Evolutionary conservation across 2,113 vertebrate genomes (phyloP), one percentile per base, ranked within the genome.

Genomic region (Amblyornis subalaris): DNA sequence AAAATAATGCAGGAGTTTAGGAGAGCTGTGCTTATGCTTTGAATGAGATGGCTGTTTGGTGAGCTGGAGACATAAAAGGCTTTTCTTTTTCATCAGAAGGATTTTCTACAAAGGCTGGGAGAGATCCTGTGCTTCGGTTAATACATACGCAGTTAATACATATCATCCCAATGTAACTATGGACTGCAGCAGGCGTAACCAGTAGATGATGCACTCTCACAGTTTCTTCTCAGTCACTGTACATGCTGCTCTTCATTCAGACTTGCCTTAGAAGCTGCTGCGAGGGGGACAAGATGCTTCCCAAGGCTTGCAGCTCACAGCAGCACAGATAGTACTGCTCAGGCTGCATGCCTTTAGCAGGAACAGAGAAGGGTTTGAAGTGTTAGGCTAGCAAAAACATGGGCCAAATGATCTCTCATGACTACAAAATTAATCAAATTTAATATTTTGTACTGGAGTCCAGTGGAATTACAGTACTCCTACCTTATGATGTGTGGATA

Each of bases 1-100:
- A 72, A 94, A 85, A 90, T 85, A 87, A 70, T 73, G 70, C 61
- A 79, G 90, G 76, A 89, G 71, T 85, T 91, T 29, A 50, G 54
- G 58, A 75, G 45, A 66, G 29, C 58, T 40, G 50, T 54, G 58
- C 58, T 66, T 47, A 62, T 51, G 38, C 29, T 80, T 94, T 38
- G 58, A 70, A 76, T 51, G 51, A 72, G 35, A 54, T 47, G 47
- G 70, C 64, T 79, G 10, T 67, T 88, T 62, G 74, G 62, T 70
- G 70, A 79, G 44, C 57, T 89, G 67, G 29, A 17, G 29, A 65
- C 47, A 70, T 58, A 38, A 90, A 80, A 86, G 55, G n/a, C 69
- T 92, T 94, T 78, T 54, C 17, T 81, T 85, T 91, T 82, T 85
- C 45, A 88, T 65, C 66, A 69, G 40, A 65, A 94, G 50, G 70